These are phyloP conservation scores for Prenolepis imparis DNA, from an alignment of 2,888 invertebrate species.

Conservation along the genomic window DNA sequence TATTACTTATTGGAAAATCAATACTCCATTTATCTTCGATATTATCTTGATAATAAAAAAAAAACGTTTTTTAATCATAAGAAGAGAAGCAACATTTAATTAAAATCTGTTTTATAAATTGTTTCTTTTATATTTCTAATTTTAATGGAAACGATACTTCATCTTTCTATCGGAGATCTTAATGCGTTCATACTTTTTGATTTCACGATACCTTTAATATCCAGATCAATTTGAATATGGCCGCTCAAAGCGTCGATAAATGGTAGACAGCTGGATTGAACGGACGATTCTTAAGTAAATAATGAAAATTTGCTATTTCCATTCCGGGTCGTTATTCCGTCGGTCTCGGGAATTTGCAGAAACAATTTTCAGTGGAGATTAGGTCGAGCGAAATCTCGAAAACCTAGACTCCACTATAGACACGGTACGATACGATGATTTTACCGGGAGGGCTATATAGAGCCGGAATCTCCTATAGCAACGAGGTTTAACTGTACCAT, in stretches of 20 bases:
- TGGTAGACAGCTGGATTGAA: constrained; percentile 29
- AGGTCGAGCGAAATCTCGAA: constrained; percentile 48
- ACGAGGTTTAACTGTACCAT: constrained; percentile 40
- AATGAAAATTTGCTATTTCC: constrained; percentile 42
- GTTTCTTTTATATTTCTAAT: neutral
- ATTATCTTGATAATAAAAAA: neutral
- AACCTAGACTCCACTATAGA: constrained; percentile 37
- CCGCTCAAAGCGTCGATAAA: constrained; percentile 15
- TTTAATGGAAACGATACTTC: constrained; percentile 19
- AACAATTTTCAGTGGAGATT: constrained; percentile 53
- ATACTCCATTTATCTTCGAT: neutral
- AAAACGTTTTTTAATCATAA: neutral
- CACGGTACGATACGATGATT: constrained; percentile 46
- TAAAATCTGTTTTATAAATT: constrained; percentile 2
- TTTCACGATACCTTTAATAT: constrained; percentile 21
- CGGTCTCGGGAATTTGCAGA: constrained; percentile 47
- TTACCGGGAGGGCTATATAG: constrained; percentile 30
- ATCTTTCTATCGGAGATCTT: constrained; percentile 10
- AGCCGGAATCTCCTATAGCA: constrained; percentile 39
- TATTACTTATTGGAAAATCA: neutral
- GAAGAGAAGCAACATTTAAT: neutral
- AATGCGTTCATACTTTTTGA: constrained; percentile 10
- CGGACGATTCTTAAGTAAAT: constrained; percentile 36
- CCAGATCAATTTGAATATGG: constrained; percentile 18
- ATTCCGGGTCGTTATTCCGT: constrained; percentile 10